phyloP scores from a whole-genome alignment of 2,113 vertebrate species.

The Columbina picui region DNA sequence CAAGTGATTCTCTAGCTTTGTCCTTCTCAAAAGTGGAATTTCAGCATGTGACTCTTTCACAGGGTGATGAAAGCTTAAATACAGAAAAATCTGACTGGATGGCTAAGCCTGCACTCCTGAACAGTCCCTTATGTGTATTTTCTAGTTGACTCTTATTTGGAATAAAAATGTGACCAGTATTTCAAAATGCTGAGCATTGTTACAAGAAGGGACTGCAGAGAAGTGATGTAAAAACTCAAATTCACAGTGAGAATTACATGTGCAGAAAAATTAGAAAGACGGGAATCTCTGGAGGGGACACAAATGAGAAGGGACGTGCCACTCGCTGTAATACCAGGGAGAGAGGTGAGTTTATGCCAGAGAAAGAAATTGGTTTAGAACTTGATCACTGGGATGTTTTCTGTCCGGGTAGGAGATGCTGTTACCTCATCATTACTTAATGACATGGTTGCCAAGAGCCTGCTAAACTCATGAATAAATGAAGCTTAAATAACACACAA shows the following conservation, averaged over 20 bases:
- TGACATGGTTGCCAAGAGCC: neutral
- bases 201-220: neutral
- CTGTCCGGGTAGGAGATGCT: neutral
- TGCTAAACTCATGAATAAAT: slow-evolving; percentile 3
- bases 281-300: neutral
- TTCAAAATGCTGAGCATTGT: neutral
- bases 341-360: neutral
- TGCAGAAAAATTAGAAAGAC: neutral
- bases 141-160: neutral
- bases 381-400: neutral
- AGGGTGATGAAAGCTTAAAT: neutral
- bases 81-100: neutral
- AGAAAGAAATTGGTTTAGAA: neutral
- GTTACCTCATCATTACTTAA: neutral
- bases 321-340: neutral
- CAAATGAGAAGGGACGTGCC: neutral
- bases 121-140: neutral
- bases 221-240: neutral
- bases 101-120: neutral
- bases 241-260: neutral
- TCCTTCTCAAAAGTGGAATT: neutral
- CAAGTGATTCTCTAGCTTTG: neutral
- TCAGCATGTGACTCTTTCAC: neutral
- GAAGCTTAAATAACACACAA: neutral
- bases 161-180: neutral